A percentile compares a stretch with the other conserved stretches of the same genome.
Evolutionary conservation across 2,797 vertebrate genomes (phyloP).

Genomic region (Etheostoma perlongum): DNA sequence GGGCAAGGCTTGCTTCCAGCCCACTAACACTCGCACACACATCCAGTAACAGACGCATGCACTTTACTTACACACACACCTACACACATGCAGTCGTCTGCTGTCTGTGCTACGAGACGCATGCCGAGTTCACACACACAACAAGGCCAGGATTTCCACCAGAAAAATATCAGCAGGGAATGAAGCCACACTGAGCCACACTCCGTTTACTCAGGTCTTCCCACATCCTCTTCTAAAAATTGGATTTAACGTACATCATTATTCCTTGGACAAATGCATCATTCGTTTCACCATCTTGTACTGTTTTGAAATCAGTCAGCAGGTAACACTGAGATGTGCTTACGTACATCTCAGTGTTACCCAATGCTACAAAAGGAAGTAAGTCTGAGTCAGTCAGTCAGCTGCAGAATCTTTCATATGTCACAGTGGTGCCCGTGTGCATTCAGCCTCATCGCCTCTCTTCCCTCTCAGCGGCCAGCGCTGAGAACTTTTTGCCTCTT

Average conservation of each 20-base stretch:
- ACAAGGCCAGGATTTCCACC: conserved; percentile 72
- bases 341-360: conserved; percentile 61
- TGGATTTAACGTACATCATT: background rate
- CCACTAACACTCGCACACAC: conserved; percentile 59
- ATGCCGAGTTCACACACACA: conserved; percentile 62
- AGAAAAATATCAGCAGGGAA: conserved; percentile 67
- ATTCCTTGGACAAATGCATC: background rate
- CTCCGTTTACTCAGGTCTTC: conserved; percentile 23
- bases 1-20: conserved; percentile 81
- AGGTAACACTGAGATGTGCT: conserved; percentile 40
- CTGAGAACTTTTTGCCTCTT: conserved; percentile 26
- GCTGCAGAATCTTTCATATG: conserved; percentile 69
- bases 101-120: conserved; percentile 67
- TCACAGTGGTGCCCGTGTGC: conserved; percentile 72
- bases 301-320: conserved; percentile 66
- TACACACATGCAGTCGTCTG: conserved; percentile 66
- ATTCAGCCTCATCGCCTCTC: conserved; percentile 62
- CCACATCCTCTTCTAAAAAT: conserved; percentile 41
- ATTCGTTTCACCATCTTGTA: conserved; percentile 45
- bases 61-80: conserved; percentile 69
- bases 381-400: conserved; percentile 75
- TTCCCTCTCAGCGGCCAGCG: conserved; percentile 37
- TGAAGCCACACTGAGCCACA: conserved; percentile 35
- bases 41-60: conserved; percentile 45
- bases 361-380: conserved; percentile 74